Conservation (phyloP, 2,888 invertebrate species). For the Malachius bipustulatus region DNA sequence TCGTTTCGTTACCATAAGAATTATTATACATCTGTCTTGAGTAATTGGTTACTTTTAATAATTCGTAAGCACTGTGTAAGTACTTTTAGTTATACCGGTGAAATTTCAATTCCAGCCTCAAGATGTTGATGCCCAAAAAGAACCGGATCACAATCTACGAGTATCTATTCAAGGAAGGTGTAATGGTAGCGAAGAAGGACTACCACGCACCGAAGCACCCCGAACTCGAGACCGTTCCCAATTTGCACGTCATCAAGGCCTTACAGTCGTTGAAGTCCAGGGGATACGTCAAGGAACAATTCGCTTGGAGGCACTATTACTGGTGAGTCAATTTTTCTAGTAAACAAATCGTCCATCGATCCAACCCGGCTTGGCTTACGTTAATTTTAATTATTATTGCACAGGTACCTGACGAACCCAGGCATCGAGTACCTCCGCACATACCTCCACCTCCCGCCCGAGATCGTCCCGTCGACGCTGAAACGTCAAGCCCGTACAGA, state of each 20-base stretch:
- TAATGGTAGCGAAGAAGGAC: conserved; percentile 98
- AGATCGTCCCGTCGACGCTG: conserved; percentile 96
- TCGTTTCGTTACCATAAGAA: too few relatives aligned
- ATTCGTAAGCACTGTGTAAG: too few relatives aligned
- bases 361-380: conserved; percentile 2
- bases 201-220: conserved; percentile 97
- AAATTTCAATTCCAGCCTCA: too few relatives aligned
- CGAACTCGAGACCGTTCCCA: conserved; percentile 87
- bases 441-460: conserved; percentile 92
- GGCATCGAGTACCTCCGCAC: conserved; percentile 94
- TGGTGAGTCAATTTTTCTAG: conserved; percentile 61
- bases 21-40: too few relatives aligned
- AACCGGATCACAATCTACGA: conserved; percentile 95
- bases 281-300: conserved; percentile 98
- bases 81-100: too few relatives aligned
- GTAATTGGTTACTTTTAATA: too few relatives aligned
- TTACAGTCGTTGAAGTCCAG: conserved; percentile 93
- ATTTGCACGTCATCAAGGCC: conserved; percentile 97
- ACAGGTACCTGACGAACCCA: conserved; percentile 87
- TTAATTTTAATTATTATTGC: background rate
- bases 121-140: conserved; percentile 99
- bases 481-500: conserved; percentile 84
- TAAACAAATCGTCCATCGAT: background rate
- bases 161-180: conserved; percentile 97
- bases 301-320: conserved; percentile 99